Percentiles rank a stretch among this genome's conserved stretches.
Evolutionary conservation across 2,113 vertebrate genomes (phyloP).

Genomic region (Montifringilla adamsi): DNA sequence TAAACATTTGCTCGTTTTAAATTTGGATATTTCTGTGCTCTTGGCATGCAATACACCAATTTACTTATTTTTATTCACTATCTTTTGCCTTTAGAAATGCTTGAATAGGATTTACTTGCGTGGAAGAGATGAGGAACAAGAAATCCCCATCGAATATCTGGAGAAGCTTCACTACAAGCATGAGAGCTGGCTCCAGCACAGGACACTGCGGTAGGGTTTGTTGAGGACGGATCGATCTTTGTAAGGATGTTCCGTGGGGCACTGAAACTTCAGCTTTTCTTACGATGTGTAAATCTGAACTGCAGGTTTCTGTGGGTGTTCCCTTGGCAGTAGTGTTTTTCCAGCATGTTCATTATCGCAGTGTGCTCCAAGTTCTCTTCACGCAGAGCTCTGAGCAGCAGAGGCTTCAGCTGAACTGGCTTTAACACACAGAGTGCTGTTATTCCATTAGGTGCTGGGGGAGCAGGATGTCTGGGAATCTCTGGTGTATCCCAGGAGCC

Average conservation of each 20-base stretch:
- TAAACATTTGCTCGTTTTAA: background rate
- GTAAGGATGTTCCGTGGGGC: background rate
- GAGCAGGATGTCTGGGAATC: background rate
- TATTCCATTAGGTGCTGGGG: background rate
- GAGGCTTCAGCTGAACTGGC: background rate
- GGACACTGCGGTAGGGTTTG: constrained; percentile 80
- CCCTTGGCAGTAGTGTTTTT: background rate
- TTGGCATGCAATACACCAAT: background rate
- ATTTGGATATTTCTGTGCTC: background rate
- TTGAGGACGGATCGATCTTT: background rate
- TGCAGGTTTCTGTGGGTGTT: background rate
- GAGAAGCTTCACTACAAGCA: constrained; percentile 94
- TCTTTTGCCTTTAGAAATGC: constrained; percentile 78
- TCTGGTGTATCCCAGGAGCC: background rate
- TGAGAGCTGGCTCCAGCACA: constrained; percentile 92
- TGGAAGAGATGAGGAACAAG: constrained; percentile 90
- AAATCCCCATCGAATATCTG: constrained; percentile 90
- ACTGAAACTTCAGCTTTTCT: background rate
- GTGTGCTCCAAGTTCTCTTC: background rate
- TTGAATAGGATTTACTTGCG: constrained; percentile 84
- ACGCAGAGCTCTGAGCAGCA: background rate
- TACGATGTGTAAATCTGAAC: background rate
- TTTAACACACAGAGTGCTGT: background rate
- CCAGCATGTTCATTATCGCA: background rate
- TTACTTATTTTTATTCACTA: background rate